Evolutionary conservation across 2,797 vertebrate species (phyloP).

Genomic region (Falco columbarius): DNA sequence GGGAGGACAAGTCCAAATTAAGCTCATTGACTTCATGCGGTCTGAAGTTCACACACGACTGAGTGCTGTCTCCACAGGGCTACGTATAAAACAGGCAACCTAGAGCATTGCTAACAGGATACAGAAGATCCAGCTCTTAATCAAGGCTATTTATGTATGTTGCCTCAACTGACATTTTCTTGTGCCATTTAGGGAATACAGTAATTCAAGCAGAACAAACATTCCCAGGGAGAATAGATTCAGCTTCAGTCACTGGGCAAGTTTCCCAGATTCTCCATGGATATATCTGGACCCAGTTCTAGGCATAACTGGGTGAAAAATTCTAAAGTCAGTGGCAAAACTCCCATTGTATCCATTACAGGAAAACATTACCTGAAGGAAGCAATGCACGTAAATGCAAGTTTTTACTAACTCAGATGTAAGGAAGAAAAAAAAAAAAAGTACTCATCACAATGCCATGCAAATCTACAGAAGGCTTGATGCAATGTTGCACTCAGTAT

Average conservation of each 20-base stretch:
- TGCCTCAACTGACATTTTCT: neutral
- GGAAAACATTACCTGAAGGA: neutral
- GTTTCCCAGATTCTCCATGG: neutral
- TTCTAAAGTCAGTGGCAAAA: neutral
- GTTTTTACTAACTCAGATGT: neutral
- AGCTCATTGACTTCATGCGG: neutral
- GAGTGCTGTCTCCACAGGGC: neutral
- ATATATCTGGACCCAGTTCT: neutral
- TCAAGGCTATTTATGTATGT: neutral
- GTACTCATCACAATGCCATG: neutral
- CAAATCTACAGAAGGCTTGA: neutral
- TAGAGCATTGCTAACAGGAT: neutral
- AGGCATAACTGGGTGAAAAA: neutral
- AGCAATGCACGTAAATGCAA: neutral
- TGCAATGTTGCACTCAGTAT: neutral
- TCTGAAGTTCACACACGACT: neutral
- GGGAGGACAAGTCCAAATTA: neutral
- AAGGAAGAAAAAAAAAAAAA: neutral
- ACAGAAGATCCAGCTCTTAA: neutral
- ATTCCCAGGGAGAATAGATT: neutral
- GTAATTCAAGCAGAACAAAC: neutral
- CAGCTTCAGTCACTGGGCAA: neutral
- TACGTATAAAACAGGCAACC: neutral
- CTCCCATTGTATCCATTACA: neutral
- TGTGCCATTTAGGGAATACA: neutral